Base-by-base conservation (phyloP, 2,113 vertebrate genomes). In the Scolopax mira region DNA sequence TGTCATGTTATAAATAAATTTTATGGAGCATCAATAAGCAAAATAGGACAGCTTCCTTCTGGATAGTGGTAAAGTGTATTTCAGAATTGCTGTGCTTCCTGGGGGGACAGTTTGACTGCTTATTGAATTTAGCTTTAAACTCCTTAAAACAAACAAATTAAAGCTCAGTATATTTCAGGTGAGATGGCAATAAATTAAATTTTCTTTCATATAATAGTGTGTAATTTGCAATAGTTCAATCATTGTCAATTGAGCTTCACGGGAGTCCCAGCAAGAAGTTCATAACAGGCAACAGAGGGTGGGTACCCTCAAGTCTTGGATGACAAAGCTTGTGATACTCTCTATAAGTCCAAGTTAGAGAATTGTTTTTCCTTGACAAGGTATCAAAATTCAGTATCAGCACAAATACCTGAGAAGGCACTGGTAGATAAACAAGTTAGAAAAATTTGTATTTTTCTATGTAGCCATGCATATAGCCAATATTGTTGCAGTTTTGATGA, bases 381-480 rank as follows among this genome's bases (percentile, higher is more conserved):
- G 3, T 58, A 42, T 70, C 48, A 46, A 19, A 18, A 21, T 69
- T 60, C 35, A 37, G 2, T 75, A 31, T 51, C 62, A n/a, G 28
- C 22, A n/a, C 70, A 54, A 58, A 9, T 67, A 39, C 17, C 18
- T 57, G 31, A 46, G 15, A 41, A 33, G 55, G 9, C 10, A 41
- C 44, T 28, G 9, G 27, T 67, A 54, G 37, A 30, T 54, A 70
- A 78, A 90, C 57, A 93, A 89, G 46, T 30, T 64, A 30, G 89
- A 97, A 90, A 62, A 95, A 96, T 89, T 94, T 96, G 48, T 48
- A 57, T 86, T 86, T n/a, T n/a, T n/a, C n/a, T n/a, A n/a, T n/a
- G n/a, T n/a, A n/a, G n/a, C n/a, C n/a, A n/a, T n/a, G n/a, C n/a
- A n/a, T n/a, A n/a, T 86, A 90, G 57, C 49, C 51, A 67, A 15